Percentiles rank a stretch among this genome's conserved stretches.
Evolutionary conservation across 2,888 invertebrate species (phyloP).

Genomic region (Aporophyla nigra): DNA sequence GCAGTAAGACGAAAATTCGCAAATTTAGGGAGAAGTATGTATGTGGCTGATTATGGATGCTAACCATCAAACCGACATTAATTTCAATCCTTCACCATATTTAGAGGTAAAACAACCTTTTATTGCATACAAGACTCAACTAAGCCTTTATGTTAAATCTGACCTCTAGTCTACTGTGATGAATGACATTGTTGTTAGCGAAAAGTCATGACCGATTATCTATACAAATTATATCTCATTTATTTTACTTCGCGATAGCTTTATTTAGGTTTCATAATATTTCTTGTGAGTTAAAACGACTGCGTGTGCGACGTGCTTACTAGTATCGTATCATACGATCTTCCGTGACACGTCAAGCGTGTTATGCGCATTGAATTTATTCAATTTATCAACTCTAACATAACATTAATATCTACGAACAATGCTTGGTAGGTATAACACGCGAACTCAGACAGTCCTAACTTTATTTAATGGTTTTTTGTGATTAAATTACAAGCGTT

Average conservation of each 20-base stretch:
- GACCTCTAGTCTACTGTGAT: conserved; percentile 37
- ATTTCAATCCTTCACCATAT: conserved; percentile 8
- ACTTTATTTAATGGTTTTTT: conserved; percentile 3
- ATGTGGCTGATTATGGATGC: background rate
- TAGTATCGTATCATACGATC: conserved; percentile 12
- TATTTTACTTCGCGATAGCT: conserved; percentile 11
- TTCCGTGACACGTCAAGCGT: conserved; percentile 23
- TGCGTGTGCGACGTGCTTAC: conserved; percentile 11
- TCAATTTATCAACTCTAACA: conserved; percentile 34
- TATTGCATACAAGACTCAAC: conserved; percentile 6
- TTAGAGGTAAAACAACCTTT: conserved; percentile 2
- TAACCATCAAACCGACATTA: background rate
- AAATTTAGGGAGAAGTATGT: background rate
- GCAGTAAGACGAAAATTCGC: background rate
- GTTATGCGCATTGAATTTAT: conserved; percentile 28
- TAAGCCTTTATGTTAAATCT: background rate
- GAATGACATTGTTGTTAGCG: conserved; percentile 28
- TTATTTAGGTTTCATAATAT: conserved; percentile 30
- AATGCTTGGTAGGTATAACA: background rate
- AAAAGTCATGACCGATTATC: conserved; percentile 38
- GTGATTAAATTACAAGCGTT: background rate
- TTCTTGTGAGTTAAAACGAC: conserved; percentile 8
- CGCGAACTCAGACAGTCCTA: conserved; percentile 18
- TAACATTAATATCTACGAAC: conserved; percentile 18
- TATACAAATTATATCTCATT: conserved; percentile 20